Conservation (phyloP, 2,797 vertebrate species). For the Scyliorhinus canicula region DNA sequence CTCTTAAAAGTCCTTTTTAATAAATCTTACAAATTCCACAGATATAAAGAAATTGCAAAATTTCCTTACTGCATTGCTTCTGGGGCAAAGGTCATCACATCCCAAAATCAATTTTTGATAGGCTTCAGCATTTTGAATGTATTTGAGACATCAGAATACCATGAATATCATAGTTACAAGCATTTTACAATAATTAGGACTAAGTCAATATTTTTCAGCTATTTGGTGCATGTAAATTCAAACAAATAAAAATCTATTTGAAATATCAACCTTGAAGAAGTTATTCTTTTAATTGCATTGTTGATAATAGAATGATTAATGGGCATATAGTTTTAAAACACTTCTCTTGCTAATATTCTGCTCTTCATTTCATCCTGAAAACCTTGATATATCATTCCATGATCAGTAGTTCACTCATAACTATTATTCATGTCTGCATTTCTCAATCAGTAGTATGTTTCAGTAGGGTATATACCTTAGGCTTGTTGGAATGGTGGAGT, state of each 20-base stretch:
- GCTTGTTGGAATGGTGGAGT: background rate
- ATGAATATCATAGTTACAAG: background rate
- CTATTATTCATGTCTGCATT: background rate
- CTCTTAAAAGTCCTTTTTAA: too few species aligned
- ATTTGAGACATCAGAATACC: background rate
- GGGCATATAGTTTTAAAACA: background rate
- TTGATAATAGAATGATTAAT: background rate
- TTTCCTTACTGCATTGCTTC: too few species aligned
- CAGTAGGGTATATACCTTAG: background rate
- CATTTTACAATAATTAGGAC: background rate
- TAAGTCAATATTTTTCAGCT: too few species aligned
- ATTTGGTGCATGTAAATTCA: background rate
- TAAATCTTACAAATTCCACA: too few species aligned
- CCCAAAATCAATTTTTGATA: background rate
- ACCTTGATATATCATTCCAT: background rate
- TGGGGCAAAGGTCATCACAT: too few species aligned
- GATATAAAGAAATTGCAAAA: too few species aligned
- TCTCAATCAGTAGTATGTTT: background rate
- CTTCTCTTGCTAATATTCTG: background rate
- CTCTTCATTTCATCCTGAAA: background rate
- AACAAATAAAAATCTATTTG: background rate
- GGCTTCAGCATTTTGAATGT: background rate
- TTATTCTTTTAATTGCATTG: background rate
- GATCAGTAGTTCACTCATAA: background rate
- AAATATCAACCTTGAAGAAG: background rate